Conservation (phyloP, 2,888 invertebrate genomes). For the Dinocampus coccinellae region DNA sequence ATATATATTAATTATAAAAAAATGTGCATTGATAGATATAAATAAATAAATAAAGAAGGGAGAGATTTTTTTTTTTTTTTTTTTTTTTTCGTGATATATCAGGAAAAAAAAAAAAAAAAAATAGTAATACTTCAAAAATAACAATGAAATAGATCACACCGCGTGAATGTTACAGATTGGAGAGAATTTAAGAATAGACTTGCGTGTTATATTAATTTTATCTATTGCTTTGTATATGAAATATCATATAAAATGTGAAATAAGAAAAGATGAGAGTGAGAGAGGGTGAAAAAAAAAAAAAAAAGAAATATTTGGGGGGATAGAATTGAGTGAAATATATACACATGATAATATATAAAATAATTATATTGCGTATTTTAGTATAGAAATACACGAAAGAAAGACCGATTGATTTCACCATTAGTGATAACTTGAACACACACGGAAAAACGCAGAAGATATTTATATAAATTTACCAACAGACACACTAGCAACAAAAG, state of each 20-base stretch:
- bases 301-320: too few relatives aligned
- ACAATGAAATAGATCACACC: background rate
- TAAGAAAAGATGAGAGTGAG: background rate
- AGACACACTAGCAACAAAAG: background rate
- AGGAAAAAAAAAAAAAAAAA: background rate
- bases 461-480: background rate
- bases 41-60: too few relatives aligned
- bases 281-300: too few relatives aligned
- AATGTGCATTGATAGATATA: too few relatives aligned
- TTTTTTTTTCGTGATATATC: background rate
- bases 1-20: too few relatives aligned
- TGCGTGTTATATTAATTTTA: background rate
- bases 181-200: too few relatives aligned
- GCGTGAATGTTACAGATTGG: background rate
- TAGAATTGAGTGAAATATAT: background rate
- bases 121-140: background rate
- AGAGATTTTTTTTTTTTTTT: background rate
- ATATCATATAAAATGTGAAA: background rate
- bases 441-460: too few relatives aligned
- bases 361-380: background rate
- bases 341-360: background rate
- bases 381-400: background rate
- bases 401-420: background rate
- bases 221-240: background rate
- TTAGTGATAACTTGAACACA: background rate